Evolutionary conservation across 2,113 vertebrate species (phyloP).

Genomic region (Seriola aureovittata): DNA sequence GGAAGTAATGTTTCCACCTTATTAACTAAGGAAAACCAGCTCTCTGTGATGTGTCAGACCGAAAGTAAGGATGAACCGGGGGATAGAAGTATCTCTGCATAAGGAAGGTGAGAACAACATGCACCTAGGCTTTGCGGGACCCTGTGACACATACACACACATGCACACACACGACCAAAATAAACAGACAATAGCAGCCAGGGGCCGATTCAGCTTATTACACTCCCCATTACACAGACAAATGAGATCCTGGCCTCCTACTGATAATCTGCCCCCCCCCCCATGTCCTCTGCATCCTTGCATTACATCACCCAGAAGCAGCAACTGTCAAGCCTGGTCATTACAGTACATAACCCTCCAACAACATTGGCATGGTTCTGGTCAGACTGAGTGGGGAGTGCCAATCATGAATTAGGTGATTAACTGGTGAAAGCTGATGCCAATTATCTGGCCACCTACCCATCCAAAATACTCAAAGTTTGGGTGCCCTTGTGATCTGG

Average conservation of each 20-base stretch:
- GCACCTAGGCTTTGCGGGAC: conserved; percentile 1
- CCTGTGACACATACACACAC: conserved; percentile 15
- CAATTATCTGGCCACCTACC: background rate
- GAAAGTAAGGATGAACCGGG: conserved; percentile 11
- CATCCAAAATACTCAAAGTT: background rate
- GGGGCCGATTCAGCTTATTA: conserved; percentile 78
- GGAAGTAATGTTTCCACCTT: conserved; percentile 48
- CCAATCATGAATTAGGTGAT: conserved; percentile 10
- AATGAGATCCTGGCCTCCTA: conserved; percentile 78
- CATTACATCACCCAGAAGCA: conserved; percentile 72
- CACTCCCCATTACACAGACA: conserved; percentile 79
- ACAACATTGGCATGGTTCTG: conserved; percentile 3
- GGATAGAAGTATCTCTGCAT: conserved; percentile 22
- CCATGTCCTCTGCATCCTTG: conserved; percentile 60
- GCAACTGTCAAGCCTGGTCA: conserved; percentile 59
- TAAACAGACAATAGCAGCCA: conserved; percentile 65
- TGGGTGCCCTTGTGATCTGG: background rate
- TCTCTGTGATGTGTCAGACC: conserved; percentile 36
- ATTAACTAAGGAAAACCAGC: conserved; percentile 33
- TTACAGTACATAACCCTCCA: conserved; percentile 20
- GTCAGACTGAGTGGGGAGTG: background rate
- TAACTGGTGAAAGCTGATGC: conserved; percentile 9
- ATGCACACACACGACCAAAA: conserved; percentile 14
- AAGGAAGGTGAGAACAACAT: conserved; percentile 54
- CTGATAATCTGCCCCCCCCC: conserved; percentile 66